Evolutionary conservation across 1,140 invertebrate genomes (phyloP), one percentile per base, ranked within the genome.

Genomic region (Drosophila biarmipes): DNA sequence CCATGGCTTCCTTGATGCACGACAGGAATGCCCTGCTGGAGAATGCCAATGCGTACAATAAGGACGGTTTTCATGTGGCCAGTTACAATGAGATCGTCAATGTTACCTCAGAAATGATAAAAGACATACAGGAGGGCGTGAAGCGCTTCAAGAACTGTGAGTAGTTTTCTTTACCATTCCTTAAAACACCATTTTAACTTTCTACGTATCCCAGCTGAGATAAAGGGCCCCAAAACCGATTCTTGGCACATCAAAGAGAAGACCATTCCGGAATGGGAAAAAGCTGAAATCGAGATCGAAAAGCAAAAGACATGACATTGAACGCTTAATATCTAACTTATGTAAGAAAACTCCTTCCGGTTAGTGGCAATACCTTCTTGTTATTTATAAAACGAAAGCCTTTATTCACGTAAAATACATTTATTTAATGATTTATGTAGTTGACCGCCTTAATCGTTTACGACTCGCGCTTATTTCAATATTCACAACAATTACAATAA

Each of bases 181-280:
- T 15, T 35, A 0, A 40, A 35, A 8, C 45, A 0, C 2, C 2
- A 54, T 35, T 56, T 35, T 38, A 3, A 54, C 4, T 3, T 17
- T 6, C 0, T 48, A 5, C 11, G 19, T 0, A 40, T 10, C 0
- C 17, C 7, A 79, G 96, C 96, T 63, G 92, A 96, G 66, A 95
- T 95, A 1, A 95, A 94, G 90, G 96, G 97, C 87, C 95, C 96
- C n/a, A 96, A 95, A 84, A 95, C 95, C 79, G 93, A 95, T 78
- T 95, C 95, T 78, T 93, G 95, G 87, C 93, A 94, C 82, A 90
- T 95, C 27, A 95, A 92, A 46, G 91, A 92, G 72, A 87, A 93
- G 37, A 90, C 93, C 8, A 75, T 93, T 24, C 93, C 93, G 48
- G 93, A 93, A 49, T 95, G 95, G 93, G 94, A 93, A 93, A 48